Evolutionary conservation across 2,888 invertebrate genomes (phyloP).

Genomic region (Mactromeris polynyma): DNA sequence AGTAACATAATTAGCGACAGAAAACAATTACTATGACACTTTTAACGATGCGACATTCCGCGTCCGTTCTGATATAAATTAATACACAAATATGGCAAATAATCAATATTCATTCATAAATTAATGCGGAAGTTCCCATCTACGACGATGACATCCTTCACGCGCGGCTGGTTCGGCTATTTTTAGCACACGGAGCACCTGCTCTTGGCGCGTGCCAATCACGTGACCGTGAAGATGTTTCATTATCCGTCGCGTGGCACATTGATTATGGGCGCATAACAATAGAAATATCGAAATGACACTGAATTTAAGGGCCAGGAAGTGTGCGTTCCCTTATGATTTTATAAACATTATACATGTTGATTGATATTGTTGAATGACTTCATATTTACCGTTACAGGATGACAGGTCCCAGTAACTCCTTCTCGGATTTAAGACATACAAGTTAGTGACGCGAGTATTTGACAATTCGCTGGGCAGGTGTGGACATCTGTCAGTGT

Average conservation of each 20-base stretch:
- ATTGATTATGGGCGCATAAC: constrained; percentile 60
- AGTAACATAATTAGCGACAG: constrained; percentile 50
- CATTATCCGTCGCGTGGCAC: constrained; percentile 71
- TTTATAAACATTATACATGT: constrained; percentile 27
- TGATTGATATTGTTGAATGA: constrained; percentile 20
- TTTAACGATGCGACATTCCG: constrained; percentile 58
- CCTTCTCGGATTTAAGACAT: neutral
- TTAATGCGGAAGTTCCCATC: constrained; percentile 43
- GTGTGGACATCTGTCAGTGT: neutral
- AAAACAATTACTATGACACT: constrained; percentile 67
- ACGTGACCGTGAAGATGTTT: constrained; percentile 63
- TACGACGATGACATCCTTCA: constrained; percentile 60
- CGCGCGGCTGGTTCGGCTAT: constrained; percentile 55
- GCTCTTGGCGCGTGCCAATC: constrained; percentile 70
- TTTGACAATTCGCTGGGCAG: constrained; percentile 17
- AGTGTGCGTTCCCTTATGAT: constrained; percentile 23
- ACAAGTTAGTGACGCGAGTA: neutral
- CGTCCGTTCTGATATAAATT: constrained; percentile 52
- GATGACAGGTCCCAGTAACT: constrained; percentile 12
- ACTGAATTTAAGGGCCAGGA: constrained; percentile 40
- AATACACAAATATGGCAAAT: constrained; percentile 66
- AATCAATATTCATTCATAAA: constrained; percentile 67
- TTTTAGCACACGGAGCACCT: constrained; percentile 65
- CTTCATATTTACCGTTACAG: constrained; percentile 55
- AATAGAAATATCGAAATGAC: constrained; percentile 61